Conservation (phyloP, 2,888 invertebrate genomes). For the Crossocerus cetratus region DNA sequence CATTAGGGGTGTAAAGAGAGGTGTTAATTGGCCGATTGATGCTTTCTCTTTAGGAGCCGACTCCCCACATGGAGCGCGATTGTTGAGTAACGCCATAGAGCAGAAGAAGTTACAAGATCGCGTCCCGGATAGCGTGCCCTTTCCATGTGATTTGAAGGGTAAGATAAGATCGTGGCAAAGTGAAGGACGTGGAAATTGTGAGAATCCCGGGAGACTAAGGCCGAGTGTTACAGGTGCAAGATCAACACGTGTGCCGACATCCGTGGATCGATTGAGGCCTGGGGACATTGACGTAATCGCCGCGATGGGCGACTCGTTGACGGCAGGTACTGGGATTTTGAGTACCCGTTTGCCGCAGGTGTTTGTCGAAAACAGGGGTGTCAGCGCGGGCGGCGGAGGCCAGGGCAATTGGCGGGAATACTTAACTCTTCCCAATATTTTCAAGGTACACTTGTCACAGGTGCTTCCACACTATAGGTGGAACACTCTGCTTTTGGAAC, state of each 20-base stretch:
- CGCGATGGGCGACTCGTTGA: constrained; percentile 81
- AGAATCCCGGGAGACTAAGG: neutral
- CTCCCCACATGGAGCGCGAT: constrained; percentile 40
- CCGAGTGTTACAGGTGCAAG: constrained; percentile 50
- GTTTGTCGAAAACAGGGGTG: constrained; percentile 69
- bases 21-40: neutral
- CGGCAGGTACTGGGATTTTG: constrained; percentile 80
- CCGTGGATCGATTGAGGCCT: constrained; percentile 80
- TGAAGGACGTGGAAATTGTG: too few relatives aligned
- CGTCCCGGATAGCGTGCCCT: constrained; percentile 50
- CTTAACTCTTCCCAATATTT: constrained; percentile 85
- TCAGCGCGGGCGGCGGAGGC: constrained; percentile 78
- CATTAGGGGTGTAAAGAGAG: neutral
- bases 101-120: constrained; percentile 49
- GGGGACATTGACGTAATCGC: constrained; percentile 82
- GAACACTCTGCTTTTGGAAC: too few relatives aligned
- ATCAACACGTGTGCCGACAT: constrained; percentile 75
- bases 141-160: constrained; percentile 70
- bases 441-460: constrained; percentile 79
- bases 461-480: neutral
- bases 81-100: constrained; percentile 34
- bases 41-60: constrained; percentile 27
- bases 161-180: neutral
- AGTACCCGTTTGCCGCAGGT: constrained; percentile 77
- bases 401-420: constrained; percentile 85